These are phyloP conservation scores for Drosophila aff. DNA, from an alignment of 1,140 invertebrate genomes.

Conservation along the genomic window DNA sequence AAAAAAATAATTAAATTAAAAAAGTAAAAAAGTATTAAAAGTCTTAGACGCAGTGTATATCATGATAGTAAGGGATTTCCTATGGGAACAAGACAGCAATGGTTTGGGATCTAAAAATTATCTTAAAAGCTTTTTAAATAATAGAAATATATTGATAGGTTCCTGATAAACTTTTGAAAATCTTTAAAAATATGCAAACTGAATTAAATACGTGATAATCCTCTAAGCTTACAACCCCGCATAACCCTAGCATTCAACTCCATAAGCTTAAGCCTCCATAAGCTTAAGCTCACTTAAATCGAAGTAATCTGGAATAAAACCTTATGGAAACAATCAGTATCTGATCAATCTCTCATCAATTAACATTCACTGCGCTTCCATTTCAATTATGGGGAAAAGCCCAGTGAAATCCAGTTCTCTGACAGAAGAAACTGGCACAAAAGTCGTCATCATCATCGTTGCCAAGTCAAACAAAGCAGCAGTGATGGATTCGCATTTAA, in stretches of 20 bases:
- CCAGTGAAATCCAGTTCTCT: conserved; percentile 6
- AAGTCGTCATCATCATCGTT: conserved; percentile 25
- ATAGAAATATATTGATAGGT: too few species aligned
- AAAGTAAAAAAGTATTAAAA: too few species aligned
- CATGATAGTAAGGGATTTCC: too few species aligned
- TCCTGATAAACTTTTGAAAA: not conserved
- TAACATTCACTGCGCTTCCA: conserved; percentile 36
- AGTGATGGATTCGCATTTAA: conserved; percentile 72
- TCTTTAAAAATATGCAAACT: not conserved
- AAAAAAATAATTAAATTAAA: too few species aligned
- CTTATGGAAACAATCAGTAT: not conserved
- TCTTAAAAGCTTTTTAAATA: too few species aligned
- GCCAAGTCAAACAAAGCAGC: conserved; percentile 60
- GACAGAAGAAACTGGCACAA: conserved; percentile 26
- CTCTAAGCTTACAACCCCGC: too few species aligned
- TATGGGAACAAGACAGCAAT: too few species aligned
- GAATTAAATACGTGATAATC: not conserved
- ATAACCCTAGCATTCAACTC: too few species aligned
- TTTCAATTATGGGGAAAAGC: conserved; percentile 59
- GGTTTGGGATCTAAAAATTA: too few species aligned
- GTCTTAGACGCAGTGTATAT: too few species aligned
- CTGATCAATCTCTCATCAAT: conserved; percentile 32
- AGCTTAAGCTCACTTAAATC: not conserved
- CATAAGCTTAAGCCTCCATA: not conserved
- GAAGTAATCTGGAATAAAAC: conserved; percentile 1